These are phyloP conservation scores for Asbolus verrucosus DNA, from an alignment of 1,140 invertebrate species.

Conservation along the genomic window DNA sequence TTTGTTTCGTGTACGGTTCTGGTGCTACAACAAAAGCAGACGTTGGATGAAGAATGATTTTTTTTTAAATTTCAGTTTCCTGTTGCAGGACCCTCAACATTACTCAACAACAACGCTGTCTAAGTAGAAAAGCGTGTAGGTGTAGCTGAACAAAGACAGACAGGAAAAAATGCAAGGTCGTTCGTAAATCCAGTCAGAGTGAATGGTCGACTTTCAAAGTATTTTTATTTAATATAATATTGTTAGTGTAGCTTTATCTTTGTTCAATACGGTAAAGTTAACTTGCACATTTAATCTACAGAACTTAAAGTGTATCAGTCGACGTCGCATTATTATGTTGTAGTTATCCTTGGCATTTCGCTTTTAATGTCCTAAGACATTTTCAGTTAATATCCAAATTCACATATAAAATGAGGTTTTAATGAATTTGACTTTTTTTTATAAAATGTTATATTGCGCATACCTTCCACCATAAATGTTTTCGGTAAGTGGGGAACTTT, in stretches of 20 bases:
- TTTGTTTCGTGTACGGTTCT: slow-evolving; percentile 88
- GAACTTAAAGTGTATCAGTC: not conserved
- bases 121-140: too few species aligned
- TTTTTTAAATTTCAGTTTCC: not conserved
- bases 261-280: slow-evolving; percentile 5
- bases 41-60: not conserved
- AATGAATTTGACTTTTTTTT: too few species aligned
- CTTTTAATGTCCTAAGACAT: slow-evolving; percentile 35
- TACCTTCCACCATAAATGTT: slow-evolving; percentile 91
- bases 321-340: slow-evolving; percentile 17
- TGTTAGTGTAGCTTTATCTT: slow-evolving; percentile 19
- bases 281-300: too few species aligned
- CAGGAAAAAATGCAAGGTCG: slow-evolving; percentile 53
- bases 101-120: too few species aligned
- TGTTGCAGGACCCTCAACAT: too few species aligned
- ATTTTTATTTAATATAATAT: slow-evolving; percentile 26
- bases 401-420: slow-evolving; percentile 22
- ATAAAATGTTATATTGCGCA: slow-evolving; percentile 53
- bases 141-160: not conserved
- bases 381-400: slow-evolving; percentile 26
- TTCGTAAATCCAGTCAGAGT: slow-evolving; percentile 58
- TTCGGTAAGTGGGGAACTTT: slow-evolving; percentile 83
- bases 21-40: slow-evolving; percentile 72
- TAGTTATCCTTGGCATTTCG: slow-evolving; percentile 53
- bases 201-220: slow-evolving; percentile 56